A percentile compares a stretch with the other conserved stretches of the same genome.
phyloP scores from a whole-genome alignment of 2,113 vertebrate species.

The Tenrec ecaudatus region DNA sequence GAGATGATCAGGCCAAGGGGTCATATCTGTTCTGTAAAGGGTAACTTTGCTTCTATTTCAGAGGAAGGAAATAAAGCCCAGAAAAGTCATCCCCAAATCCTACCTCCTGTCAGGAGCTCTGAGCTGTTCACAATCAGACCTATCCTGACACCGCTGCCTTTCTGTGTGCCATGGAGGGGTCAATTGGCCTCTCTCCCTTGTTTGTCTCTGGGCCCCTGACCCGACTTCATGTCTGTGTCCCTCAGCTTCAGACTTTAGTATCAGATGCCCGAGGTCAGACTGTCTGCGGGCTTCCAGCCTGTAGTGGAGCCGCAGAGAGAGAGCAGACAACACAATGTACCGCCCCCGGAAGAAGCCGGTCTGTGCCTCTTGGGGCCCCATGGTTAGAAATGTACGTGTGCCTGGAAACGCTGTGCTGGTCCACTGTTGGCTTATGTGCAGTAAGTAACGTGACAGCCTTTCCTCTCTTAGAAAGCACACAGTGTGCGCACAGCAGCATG shows the following conservation, averaged over 20 bases:
- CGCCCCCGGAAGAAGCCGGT: background rate
- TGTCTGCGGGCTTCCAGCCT: background rate
- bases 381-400: background rate
- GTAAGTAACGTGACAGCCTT: no score
- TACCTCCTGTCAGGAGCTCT: background rate
- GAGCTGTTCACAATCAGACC: background rate
- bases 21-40: background rate
- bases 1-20: background rate
- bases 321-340: background rate
- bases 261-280: background rate
- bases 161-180: background rate
- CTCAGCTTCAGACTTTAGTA: background rate
- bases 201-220: background rate
- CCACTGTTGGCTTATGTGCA: background rate
- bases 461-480: background rate
- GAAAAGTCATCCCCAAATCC: background rate
- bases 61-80: background rate
- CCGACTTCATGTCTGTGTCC: background rate
- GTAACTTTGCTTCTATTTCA: background rate
- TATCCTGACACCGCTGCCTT: background rate
- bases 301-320: background rate
- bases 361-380: background rate
- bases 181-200: background rate
- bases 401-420: background rate
- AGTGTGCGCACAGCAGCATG: rapidly evolving